These are phyloP conservation scores for Onychorhynchus coronatus DNA, from an alignment of 2,113 vertebrate species.

Conservation along the genomic window DNA sequence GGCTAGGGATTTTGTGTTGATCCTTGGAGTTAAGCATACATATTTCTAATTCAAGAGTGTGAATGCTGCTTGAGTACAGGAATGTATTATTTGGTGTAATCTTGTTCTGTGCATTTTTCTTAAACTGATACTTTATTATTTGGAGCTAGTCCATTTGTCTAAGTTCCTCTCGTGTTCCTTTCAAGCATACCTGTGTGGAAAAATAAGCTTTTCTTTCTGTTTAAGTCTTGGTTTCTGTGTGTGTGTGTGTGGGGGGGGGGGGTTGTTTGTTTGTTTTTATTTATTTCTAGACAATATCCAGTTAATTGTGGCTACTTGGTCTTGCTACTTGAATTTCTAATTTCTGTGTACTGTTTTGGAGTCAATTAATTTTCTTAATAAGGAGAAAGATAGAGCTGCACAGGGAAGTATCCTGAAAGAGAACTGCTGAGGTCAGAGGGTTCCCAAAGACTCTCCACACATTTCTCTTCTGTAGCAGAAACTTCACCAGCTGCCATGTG, in stretches of 20 bases:
- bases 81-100: conserved; percentile 24
- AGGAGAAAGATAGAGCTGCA: not conserved
- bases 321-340: conserved; percentile 56
- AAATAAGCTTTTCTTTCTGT: not conserved
- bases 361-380: not conserved
- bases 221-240: not conserved
- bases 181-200: not conserved
- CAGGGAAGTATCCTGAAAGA: not conserved
- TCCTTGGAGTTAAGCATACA: not conserved
- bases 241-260: no score
- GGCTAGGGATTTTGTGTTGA: not conserved
- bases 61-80: not conserved
- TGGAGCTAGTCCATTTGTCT: not conserved
- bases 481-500: not conserved
- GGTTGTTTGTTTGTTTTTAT: not conserved
- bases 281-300: conserved; percentile 14
- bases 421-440: not conserved
- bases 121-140: conserved; percentile 7
- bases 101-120: conserved; percentile 2
- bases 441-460: not conserved
- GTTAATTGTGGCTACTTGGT: conserved; percentile 30
- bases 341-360: conserved; percentile 1
- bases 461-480: not conserved
- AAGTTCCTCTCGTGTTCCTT: not conserved
- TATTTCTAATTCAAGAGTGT: not conserved